Percentiles rank a stretch among this genome's conserved stretches.
Conservation (phyloP, 2,797 vertebrate genomes). For the Scomberomorus guttatus region DNA sequence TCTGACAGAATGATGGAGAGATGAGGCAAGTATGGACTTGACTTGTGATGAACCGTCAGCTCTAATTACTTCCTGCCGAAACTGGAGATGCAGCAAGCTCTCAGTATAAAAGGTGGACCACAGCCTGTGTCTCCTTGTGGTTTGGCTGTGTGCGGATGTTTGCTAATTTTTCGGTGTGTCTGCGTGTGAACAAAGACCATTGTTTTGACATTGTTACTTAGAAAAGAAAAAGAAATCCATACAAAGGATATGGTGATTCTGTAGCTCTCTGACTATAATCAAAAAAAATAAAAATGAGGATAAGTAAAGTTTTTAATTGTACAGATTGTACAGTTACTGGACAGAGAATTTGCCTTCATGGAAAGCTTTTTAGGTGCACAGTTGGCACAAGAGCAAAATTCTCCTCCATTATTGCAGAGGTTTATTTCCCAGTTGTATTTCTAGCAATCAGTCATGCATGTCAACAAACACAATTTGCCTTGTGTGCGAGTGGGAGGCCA, state of each 20-base stretch:
- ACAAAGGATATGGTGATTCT: constrained; percentile 16
- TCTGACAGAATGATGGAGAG: constrained; percentile 81
- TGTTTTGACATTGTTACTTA: constrained; percentile 31
- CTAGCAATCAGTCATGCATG: constrained; percentile 40
- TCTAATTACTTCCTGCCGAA: constrained; percentile 82
- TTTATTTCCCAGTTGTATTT: constrained; percentile 40
- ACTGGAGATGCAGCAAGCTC: constrained; percentile 68
- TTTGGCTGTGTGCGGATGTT: constrained; percentile 27
- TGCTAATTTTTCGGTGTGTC: constrained; percentile 49
- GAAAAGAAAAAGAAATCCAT: background rate
- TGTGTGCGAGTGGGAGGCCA: constrained; percentile 19
- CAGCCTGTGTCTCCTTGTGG: constrained; percentile 31
- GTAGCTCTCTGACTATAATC: constrained; percentile 30
- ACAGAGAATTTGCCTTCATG: constrained; percentile 41
- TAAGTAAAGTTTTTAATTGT: constrained; percentile 1
- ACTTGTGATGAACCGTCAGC: constrained; percentile 76
- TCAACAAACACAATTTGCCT: constrained; percentile 27
- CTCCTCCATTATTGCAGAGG: constrained; percentile 27
- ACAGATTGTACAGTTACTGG: background rate
- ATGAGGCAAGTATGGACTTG: constrained; percentile 71
- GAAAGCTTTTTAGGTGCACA: constrained; percentile 46
- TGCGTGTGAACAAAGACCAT: constrained; percentile 36
- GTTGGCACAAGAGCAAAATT: constrained; percentile 19
- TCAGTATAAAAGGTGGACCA: constrained; percentile 48
- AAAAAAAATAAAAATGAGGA: constrained; percentile 30